Base-by-base conservation (phyloP, 2,113 vertebrate species). In the Camelus dromedarius region DNA sequence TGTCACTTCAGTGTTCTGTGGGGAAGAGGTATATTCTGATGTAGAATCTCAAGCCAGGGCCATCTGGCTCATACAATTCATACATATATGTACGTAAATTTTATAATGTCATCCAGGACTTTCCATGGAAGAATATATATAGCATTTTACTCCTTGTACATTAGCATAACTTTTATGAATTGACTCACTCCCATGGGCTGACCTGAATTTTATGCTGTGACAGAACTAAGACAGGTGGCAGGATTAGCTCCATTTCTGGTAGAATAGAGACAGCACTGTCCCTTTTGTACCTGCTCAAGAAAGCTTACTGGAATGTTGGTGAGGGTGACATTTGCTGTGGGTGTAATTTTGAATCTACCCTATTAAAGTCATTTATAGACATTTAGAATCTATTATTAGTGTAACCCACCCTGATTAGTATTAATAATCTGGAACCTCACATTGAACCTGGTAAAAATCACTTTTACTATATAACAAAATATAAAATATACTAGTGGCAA, bases 21-120 rank as follows among this genome's bases (percentile, higher is more conserved):
- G 56, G n/a, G 22, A 89, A 84, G 50, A 89, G 64, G 18, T 35
- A 62, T 35, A 69, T 84, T 58, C 46, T 72, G 67, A 69, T 81
- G 58, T 18, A 73, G 77, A 94, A 48, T 85, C 50, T 69, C 52
- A 95, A 84, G 35, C 35, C 72, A 79, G 42, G 28, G 32, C 19
- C 6, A 35, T 75, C 75, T 95, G 84, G 20, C 24, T 93, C 66
- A 8, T 90, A 46, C 3, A 58, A 13, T 20, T 42, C 32, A 54
- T 81, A 2, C 19, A 18, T 93, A 83, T 79, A 89, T 83, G 46
- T 73, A 87, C 79, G n/a, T 82, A 83, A 92, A 38, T 92, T 93
- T 72, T 70, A 12, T 54, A 46, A 79, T 54, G 38, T 77, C 30
- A 58, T 69, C 82, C 3, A 75, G 32, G 11, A 82, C 19, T 79